A percentile compares a stretch with the other conserved stretches of the same genome.
phyloP scores from a whole-genome alignment of 2,797 vertebrate species.

The Halcyon smyrnensis region DNA sequence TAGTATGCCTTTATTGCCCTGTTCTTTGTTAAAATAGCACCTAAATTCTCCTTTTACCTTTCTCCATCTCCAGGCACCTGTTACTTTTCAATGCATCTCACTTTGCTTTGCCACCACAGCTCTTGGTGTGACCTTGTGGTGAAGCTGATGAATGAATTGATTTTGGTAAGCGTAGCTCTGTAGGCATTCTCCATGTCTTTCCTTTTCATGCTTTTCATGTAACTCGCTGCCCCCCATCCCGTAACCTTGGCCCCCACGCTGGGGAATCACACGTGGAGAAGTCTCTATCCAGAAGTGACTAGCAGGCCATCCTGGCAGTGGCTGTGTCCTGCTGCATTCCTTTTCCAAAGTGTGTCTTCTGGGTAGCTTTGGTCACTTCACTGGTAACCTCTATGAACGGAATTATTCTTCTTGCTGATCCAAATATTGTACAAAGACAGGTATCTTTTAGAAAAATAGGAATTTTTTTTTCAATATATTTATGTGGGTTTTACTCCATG shows the following conservation, averaged over 20 bases:
- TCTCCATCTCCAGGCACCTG: neutral
- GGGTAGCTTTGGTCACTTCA: neutral
- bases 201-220: neutral
- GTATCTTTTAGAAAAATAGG: neutral
- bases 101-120: neutral
- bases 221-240: too few relatives aligned
- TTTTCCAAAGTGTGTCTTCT: neutral
- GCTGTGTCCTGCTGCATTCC: neutral
- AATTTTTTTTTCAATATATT: neutral
- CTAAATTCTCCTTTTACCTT: neutral
- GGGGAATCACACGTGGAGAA: neutral
- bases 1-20: neutral
- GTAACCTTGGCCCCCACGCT: rapidly evolving
- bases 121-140: neutral
- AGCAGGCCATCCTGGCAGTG: neutral
- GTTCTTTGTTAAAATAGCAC: neutral
- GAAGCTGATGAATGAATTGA: neutral
- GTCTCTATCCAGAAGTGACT: neutral
- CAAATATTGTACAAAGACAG: neutral
- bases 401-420: neutral
- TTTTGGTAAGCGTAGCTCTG: neutral
- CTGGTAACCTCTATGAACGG: neutral
- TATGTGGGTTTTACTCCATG: neutral
- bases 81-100: neutral
- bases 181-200: neutral